These are phyloP conservation scores for Sycophila texana DNA, from an alignment of 2,888 invertebrate species.

Conservation along the genomic window DNA sequence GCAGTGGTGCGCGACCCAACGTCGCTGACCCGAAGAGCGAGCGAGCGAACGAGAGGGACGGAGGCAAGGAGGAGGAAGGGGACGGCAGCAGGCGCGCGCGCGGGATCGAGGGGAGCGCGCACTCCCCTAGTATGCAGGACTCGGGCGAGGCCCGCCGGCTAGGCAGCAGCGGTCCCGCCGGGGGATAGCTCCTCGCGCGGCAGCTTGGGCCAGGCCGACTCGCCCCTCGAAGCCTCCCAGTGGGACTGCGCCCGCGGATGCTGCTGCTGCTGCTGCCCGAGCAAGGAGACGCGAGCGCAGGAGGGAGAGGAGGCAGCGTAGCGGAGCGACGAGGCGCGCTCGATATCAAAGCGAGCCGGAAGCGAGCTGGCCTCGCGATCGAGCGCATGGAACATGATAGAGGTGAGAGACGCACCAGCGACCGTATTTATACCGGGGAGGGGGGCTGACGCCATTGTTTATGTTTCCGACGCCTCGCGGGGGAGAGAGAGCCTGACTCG, in stretches of 20 bases:
- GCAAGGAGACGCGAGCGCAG: background rate
- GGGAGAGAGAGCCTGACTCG: background rate
- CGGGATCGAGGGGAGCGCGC: slow-evolving; percentile 53
- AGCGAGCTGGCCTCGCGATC: slow-evolving; percentile 74
- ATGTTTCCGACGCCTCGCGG: slow-evolving; percentile 18
- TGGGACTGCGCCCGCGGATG: background rate
- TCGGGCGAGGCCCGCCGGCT: slow-evolving; percentile 68
- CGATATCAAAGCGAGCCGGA: slow-evolving; percentile 47
- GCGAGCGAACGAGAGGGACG: background rate
- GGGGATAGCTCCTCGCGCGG: slow-evolving; percentile 44
- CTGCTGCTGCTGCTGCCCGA: background rate
- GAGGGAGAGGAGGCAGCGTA: background rate
- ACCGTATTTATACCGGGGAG: background rate
- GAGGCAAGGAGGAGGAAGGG: slow-evolving; percentile 26
- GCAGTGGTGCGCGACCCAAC: background rate
- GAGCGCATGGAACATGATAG: slow-evolving; percentile 75
- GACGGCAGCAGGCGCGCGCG: slow-evolving; percentile 45
- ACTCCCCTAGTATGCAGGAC: slow-evolving; percentile 66
- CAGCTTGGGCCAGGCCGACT: slow-evolving; percentile 3
- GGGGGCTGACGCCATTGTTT: slow-evolving; percentile 33
- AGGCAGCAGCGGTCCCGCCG: slow-evolving; percentile 69
- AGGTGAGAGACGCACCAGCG: slow-evolving; percentile 67
- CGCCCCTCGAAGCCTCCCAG: background rate
- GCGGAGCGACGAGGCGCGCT: slow-evolving; percentile 30
- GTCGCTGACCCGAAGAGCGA: slow-evolving; percentile 10